Conservation (phyloP, 2,113 vertebrate species). For the Carettochelys insculpta region DNA sequence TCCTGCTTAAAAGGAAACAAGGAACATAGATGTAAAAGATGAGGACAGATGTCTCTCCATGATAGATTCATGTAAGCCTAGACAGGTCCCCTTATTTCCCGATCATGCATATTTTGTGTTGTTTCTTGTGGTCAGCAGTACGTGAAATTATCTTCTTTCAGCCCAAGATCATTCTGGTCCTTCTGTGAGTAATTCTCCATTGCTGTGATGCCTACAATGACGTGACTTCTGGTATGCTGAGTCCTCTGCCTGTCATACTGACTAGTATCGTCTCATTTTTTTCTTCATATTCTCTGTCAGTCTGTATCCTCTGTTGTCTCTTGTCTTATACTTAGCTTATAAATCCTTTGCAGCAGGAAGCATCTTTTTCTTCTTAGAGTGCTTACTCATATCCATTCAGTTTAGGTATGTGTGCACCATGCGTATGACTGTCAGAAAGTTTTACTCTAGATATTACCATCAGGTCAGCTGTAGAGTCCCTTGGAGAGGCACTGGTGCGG, state of each 20-base stretch:
- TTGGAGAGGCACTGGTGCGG: too few relatives aligned
- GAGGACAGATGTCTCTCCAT: not conserved
- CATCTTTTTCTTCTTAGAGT: not conserved
- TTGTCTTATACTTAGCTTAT: constrained; percentile 10
- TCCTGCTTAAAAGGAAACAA: not conserved
- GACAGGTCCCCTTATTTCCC: not conserved
- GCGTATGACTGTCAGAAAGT: too few relatives aligned
- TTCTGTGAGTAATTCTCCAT: not conserved
- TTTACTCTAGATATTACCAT: too few relatives aligned
- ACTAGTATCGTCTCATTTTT: not conserved
- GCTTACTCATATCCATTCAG: too few relatives aligned
- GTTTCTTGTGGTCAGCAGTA: not conserved
- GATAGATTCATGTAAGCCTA: not conserved
- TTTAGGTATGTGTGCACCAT: too few relatives aligned
- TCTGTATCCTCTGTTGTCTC: not conserved
- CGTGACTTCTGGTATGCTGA: not conserved
- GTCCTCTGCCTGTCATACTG: not conserved
- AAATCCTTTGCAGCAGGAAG: not conserved
- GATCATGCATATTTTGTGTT: not conserved
- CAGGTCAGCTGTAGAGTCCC: too few relatives aligned
- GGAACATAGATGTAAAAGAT: not conserved
- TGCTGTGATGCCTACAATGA: not conserved
- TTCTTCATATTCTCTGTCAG: constrained; percentile 7
- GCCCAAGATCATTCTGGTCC: not conserved
- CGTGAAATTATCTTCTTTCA: not conserved